A percentile compares a stretch with the other conserved stretches of the same genome.
Conservation (phyloP, 2,888 invertebrate species). For the Rutpela maculata region DNA sequence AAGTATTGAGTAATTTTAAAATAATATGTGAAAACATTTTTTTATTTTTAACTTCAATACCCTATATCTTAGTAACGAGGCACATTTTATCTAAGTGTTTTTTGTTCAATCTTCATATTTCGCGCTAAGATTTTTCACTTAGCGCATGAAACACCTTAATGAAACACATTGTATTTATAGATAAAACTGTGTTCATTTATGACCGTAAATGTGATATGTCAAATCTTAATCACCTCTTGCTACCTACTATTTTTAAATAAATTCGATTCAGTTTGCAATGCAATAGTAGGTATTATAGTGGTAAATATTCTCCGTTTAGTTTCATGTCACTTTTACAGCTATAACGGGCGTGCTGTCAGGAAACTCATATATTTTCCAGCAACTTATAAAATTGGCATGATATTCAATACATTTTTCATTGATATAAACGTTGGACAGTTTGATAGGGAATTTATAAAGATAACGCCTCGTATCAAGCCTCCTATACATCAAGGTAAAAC, state of each 20-base stretch:
- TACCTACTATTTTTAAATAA: neutral
- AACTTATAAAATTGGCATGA: conserved; percentile 13
- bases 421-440: conserved; percentile 23
- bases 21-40: no score
- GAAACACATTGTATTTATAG: no score
- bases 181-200: neutral
- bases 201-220: neutral
- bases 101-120: no score
- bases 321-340: neutral
- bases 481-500: neutral
- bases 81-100: no score
- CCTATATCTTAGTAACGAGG: no score
- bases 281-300: neutral
- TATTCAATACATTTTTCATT: conserved; percentile 23
- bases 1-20: no score
- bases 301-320: conserved; percentile 10
- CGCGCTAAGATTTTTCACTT: no score
- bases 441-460: conserved; percentile 24
- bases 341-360: conserved; percentile 5
- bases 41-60: no score
- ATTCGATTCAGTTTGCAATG: neutral
- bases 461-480: conserved; percentile 11
- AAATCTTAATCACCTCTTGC: neutral
- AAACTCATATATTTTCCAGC: conserved; percentile 32
- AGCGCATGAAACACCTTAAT: no score